Base-by-base conservation (phyloP, 2,113 vertebrate genomes). In the Strix aluco region DNA sequence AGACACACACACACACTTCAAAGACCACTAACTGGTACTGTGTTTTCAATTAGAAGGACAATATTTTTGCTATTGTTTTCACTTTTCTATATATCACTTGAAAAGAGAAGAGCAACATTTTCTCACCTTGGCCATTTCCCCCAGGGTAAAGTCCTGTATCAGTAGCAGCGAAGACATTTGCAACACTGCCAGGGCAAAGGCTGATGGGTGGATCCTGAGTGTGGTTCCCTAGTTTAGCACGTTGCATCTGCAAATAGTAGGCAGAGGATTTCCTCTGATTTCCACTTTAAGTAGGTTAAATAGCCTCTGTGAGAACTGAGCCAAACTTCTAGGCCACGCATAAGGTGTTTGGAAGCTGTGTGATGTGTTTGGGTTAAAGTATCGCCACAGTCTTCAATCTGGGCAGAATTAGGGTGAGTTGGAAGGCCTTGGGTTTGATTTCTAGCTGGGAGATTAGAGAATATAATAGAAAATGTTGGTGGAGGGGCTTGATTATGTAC, bases 31-130 rank as follows among this genome's bases (percentile, higher is more conserved):
- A 81, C 42, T 42, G n/a, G 54, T 73, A 34, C 75, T 81, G 63
- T 84, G 63, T 82, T 92, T 96, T 94, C 81, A 90, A 42, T 94
- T 81, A 88, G 62, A 79, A 59, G 51, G 51, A 88, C 36, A 69
- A 10, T 77, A 85, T 88, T 94, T 77, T 86, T 93, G 29, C 44
- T 62, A 19, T 23, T 74, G 29, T 93, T 97, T 85, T 62, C 52
- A n/a, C 44, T 91, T 91, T 90, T 44, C 40, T 58, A 3, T 72
- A 23, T 19, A n/a, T 47, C 1, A 0, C 14, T 72, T 82, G 32
- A 52, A 87, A 80, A 69, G 5, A 58, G 46, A 62, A 70, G n/a
- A 71, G 9, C 34, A 61, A 3, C 5, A 0, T 74, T 86, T 80
- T 19, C 44, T 46, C 65, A 58, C 36, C 25, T 55, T 38, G 8